A percentile compares a stretch with the other conserved stretches of the same genome.
phyloP scores from a whole-genome alignment of 1,140 invertebrate species.

The Pogonomyrmex californicus region DNA sequence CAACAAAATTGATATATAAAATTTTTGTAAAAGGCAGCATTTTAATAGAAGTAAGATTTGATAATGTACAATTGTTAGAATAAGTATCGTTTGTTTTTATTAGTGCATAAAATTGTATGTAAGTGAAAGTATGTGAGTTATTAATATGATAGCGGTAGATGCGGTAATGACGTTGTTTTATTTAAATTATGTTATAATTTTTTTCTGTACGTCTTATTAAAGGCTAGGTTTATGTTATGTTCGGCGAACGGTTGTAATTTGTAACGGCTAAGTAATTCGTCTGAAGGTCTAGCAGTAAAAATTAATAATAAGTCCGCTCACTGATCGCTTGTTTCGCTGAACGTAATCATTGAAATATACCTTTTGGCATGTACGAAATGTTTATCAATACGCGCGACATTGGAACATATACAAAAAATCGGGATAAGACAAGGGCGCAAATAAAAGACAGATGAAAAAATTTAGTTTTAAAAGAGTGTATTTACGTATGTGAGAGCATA shows the following conservation, averaged over 20 bases:
- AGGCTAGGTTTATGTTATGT: no score
- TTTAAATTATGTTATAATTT: conserved; percentile 18
- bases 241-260: no score
- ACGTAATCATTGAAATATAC: no score
- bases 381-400: no score
- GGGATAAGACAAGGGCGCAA: background rate
- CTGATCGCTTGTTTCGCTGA: no score
- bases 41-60: background rate
- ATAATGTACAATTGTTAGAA: conserved; percentile 1
- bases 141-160: background rate
- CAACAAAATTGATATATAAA: background rate
- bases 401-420: no score
- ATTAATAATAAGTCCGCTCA: no score
- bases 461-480: background rate
- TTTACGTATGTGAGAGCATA: background rate
- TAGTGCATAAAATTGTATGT: conserved; percentile 13
- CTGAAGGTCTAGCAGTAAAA: no score
- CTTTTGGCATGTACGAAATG: background rate
- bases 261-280: no score
- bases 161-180: conserved; percentile 42
- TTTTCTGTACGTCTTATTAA: background rate
- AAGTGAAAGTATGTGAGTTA: conserved; percentile 5
- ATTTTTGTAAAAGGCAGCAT: background rate
- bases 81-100: conserved; percentile 37
- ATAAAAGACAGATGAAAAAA: background rate